Base-by-base conservation (phyloP, 2,888 invertebrate species). In the Thymelicus sylvestris region DNA sequence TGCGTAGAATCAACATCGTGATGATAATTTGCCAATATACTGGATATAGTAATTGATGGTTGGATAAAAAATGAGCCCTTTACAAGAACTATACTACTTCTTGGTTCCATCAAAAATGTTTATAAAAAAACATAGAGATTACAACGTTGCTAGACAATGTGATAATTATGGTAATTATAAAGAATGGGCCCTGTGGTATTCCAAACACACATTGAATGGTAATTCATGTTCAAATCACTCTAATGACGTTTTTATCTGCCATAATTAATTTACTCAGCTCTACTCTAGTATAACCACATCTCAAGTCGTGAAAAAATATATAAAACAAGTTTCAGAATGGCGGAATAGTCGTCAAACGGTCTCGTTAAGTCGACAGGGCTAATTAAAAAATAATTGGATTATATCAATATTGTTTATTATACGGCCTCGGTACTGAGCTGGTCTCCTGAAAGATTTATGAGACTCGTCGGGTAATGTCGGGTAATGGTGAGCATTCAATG, bases 301-400 rank as follows among this genome's bases (percentile, higher is more conserved):
- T 63, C 47, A 64, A 19, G 66, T 47, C 41, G 44, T 66, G 44
- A 69, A 66, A 66, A 68, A 64, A 67, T 62, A 70, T 47, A 67
- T 68, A 72, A 66, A 73, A 75, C 74, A 75, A 69, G 75, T 72
- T 73, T 68, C 70, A 67, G 66, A 74, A 61, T 55, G 64, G 64
- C 67, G 59, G 72, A 72, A 72, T 71, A 67, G 73, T 68, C 72
- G 67, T 66, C 69, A 66, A 70, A 64, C 55, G 67, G 52, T 67
- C 72, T 76, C 74, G 74, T 77, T 74, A 75, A 63, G 65, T 59
- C 52, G 68, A 72, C 72, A 55, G 68, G 44, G 72, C 73, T 77
- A 77, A 77, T 78, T 77, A 78, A 74, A 73, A 72, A 74, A 77
- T 78, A 77, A 71, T 76, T 77, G 71, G 65, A 68, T 72, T 77